A percentile compares a stretch with the other conserved stretches of the same genome.
These are phyloP conservation scores for Cichladusa arquata DNA, from an alignment of 2,113 vertebrate genomes.

Conservation along the genomic window DNA sequence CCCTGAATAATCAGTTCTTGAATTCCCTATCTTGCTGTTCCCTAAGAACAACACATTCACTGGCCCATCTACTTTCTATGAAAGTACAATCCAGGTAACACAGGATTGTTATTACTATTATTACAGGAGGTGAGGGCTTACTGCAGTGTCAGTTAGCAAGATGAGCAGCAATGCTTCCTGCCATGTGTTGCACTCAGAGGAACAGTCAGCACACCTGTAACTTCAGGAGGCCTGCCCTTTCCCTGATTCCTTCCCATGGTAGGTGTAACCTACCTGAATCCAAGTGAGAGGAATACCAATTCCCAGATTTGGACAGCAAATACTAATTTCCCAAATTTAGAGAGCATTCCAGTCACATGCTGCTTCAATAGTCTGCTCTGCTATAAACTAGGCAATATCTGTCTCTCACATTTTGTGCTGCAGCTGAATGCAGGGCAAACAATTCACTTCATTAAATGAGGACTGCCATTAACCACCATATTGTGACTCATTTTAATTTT, in stretches of 20 bases:
- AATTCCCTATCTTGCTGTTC: background rate
- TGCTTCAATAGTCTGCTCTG: background rate
- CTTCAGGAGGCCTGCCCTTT: background rate
- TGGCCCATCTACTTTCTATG: background rate
- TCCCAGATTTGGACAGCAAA: background rate
- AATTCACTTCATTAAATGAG: background rate
- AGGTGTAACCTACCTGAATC: background rate
- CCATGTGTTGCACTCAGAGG: background rate
- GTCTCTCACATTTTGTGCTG: background rate
- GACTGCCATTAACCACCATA: background rate
- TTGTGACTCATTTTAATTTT: background rate
- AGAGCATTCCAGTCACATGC: background rate
- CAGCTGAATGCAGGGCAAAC: background rate
- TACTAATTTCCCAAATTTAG: background rate
- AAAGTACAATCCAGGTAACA: background rate
- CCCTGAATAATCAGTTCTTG: background rate
- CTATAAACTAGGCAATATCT: background rate
- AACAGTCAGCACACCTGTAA: background rate
- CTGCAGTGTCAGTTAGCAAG: background rate
- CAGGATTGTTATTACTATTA: no score
- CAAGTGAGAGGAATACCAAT: background rate
- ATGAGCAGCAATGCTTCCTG: background rate
- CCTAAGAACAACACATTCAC: background rate
- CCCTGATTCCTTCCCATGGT: background rate
- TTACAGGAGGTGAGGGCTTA: background rate